phyloP scores from a whole-genome alignment of 2,113 vertebrate species.

The Apteryx owenii region DNA sequence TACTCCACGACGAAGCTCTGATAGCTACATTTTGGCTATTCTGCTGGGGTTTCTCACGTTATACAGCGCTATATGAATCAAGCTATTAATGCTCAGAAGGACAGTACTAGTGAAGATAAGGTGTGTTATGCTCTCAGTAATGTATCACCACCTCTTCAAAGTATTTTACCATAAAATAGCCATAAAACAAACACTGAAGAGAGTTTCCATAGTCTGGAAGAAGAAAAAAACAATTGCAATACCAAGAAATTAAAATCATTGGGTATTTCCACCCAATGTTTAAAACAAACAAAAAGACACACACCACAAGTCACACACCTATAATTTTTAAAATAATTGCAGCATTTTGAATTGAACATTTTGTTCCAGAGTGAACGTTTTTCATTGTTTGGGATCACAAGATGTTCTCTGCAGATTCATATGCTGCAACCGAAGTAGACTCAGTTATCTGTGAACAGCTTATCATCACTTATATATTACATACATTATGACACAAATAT shows the following conservation, averaged over 20 bases:
- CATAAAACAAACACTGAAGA: constrained; percentile 10
- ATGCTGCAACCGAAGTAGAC: background rate
- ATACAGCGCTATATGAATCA: background rate
- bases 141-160: background rate
- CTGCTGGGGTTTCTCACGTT: background rate
- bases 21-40: background rate
- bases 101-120: background rate
- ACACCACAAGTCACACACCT: too few species aligned
- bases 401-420: background rate
- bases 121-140: background rate
- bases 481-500: background rate
- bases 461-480: background rate
- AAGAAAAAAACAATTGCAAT: background rate
- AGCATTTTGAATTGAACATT: background rate
- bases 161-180: background rate
- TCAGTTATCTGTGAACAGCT: background rate
- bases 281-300: too few species aligned
- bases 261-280: background rate
- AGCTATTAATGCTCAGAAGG: background rate
- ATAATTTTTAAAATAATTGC: background rate
- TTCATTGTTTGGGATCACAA: background rate
- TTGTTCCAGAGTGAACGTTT: background rate
- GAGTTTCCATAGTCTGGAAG: background rate
- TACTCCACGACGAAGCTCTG: background rate
- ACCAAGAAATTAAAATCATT: background rate